A percentile compares a stretch with the other conserved stretches of the same genome.
Conservation (phyloP, 2,888 invertebrate species). For the Perizoma affinitatum region DNA sequence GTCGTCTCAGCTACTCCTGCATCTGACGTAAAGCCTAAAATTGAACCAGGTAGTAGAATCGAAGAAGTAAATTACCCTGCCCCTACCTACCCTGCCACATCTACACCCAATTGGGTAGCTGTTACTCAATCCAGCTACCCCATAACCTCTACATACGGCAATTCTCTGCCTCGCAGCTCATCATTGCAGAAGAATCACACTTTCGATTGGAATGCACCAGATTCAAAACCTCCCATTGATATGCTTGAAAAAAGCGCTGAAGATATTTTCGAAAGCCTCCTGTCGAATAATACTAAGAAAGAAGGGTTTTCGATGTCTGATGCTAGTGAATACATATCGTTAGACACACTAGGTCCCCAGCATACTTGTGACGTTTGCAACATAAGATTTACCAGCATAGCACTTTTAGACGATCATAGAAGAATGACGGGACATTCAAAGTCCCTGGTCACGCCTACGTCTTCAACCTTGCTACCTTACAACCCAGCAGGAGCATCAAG, state of each 20-base stretch:
- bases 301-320: conserved; percentile 66
- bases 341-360: conserved; percentile 85
- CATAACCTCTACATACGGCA: conserved; percentile 47
- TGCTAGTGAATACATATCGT: conserved; percentile 86
- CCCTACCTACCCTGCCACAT: conserved; percentile 49
- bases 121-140: conserved; percentile 44
- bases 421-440: conserved; percentile 84
- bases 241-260: conserved; percentile 77
- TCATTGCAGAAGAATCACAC: conserved; percentile 75
- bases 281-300: conserved; percentile 70
- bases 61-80: conserved; percentile 50
- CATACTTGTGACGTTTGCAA: conserved; percentile 85
- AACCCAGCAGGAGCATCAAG: conserved; percentile 59
- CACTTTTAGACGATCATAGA: conserved; percentile 81
- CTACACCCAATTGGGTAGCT: conserved; percentile 46
- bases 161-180: conserved; percentile 44
- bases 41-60: conserved; percentile 48
- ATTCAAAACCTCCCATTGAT: conserved; percentile 71
- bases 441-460: conserved; percentile 57
- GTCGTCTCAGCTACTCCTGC: conserved; percentile 78
- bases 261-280: conserved; percentile 75
- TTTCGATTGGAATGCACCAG: conserved; percentile 79
- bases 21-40: conserved; percentile 73
- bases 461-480: conserved; percentile 67
- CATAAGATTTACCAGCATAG: conserved; percentile 83